Percentiles rank a stretch among this genome's conserved stretches.
Evolutionary conservation across 2,797 vertebrate genomes (phyloP).

Genomic region (Sebastes cheni): DNA sequence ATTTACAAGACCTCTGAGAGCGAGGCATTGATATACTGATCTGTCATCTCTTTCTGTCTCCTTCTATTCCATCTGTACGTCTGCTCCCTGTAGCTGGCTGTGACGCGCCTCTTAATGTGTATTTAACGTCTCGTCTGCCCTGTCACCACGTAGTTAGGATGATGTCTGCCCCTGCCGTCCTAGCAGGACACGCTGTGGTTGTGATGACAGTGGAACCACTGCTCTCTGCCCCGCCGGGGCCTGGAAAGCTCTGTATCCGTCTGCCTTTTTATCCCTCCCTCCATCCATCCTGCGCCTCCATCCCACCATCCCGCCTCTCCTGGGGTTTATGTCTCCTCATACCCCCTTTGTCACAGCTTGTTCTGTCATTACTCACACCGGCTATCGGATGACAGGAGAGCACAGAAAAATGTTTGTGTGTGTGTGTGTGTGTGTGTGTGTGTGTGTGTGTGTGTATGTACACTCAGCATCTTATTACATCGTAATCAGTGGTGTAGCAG

Average conservation of each 20-base stretch:
- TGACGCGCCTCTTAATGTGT: slow-evolving; percentile 60
- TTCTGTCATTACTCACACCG: slow-evolving; percentile 66
- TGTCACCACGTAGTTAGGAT: slow-evolving; percentile 70
- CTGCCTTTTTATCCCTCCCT: slow-evolving; percentile 63
- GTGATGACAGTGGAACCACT: slow-evolving; percentile 56
- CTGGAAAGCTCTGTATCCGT: slow-evolving; percentile 47
- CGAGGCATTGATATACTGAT: slow-evolving; percentile 62
- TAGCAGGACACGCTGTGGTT: slow-evolving; percentile 49
- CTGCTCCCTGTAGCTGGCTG: slow-evolving; percentile 46
- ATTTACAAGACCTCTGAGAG: slow-evolving; percentile 43
- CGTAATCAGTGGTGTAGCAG: slow-evolving; percentile 69
- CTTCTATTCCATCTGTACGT: slow-evolving; percentile 49
- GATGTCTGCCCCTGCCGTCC: slow-evolving; percentile 54
- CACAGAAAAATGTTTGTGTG: slow-evolving; percentile 19
- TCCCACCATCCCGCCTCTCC: slow-evolving; percentile 56
- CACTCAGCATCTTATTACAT: slow-evolving; percentile 64
- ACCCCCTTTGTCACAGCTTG: slow-evolving; percentile 61
- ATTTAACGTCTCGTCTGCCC: slow-evolving; percentile 69
- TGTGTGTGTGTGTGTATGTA: background rate
- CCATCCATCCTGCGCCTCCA: slow-evolving; percentile 51
- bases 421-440: background rate
- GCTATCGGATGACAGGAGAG: slow-evolving; percentile 58
- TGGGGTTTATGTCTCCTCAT: slow-evolving; percentile 49
- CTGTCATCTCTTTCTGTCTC: slow-evolving; percentile 64
- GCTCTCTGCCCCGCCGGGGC: slow-evolving; percentile 49